A percentile compares a stretch with the other conserved stretches of the same genome.
Evolutionary conservation across 2,113 vertebrate genomes (phyloP).

Genomic region (Alethe castanea): DNA sequence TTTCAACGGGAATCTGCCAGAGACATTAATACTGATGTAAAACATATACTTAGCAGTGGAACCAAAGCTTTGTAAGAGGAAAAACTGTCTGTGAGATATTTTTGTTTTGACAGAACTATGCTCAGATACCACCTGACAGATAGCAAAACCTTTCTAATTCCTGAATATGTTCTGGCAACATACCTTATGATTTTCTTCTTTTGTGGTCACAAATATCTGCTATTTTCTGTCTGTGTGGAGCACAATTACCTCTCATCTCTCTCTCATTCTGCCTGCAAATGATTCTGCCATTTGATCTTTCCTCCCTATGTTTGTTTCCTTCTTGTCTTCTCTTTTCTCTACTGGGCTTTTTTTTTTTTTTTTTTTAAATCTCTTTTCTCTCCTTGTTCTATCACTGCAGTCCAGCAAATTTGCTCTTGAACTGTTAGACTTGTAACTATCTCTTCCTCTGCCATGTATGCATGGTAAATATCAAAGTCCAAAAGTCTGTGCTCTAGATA

Average conservation of each 20-base stretch:
- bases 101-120: background rate
- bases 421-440: background rate
- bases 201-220: background rate
- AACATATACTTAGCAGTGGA: background rate
- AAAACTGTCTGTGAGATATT: background rate
- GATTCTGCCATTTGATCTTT: background rate
- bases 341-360: background rate
- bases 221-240: background rate
- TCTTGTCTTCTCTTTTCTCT: background rate
- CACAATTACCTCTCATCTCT: background rate
- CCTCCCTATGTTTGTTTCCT: background rate
- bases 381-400: background rate
- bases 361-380: background rate
- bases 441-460: background rate
- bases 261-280: background rate
- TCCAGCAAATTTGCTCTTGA: background rate
- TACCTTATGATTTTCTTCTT: background rate
- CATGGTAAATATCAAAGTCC: background rate
- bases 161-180: background rate
- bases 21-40: background rate
- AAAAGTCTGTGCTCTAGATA: background rate
- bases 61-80: background rate
- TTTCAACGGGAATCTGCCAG: background rate
- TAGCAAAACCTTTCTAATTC: background rate
- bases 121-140: background rate